Percentiles rank a stretch among this genome's conserved stretches.
Conservation (phyloP, 2,888 invertebrate genomes). For the Oscheius sp. region DNA sequence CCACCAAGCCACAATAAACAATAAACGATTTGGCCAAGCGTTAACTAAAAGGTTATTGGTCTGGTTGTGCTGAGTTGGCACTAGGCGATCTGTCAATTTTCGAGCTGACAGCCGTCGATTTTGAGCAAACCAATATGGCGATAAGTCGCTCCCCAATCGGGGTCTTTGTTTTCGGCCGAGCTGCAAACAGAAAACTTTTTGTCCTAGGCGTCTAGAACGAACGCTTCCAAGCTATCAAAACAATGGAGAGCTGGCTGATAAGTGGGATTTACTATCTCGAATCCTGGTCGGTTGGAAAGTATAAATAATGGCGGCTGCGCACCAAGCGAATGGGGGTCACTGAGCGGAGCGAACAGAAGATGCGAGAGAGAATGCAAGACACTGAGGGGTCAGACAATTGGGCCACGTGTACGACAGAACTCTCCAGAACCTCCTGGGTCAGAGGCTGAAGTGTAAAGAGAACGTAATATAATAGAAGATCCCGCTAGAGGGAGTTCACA, state of each 20-base stretch:
- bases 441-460: conserved; percentile 10
- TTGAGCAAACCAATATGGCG: conserved; percentile 29
- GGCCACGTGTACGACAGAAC: conserved; percentile 32
- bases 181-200: neutral
- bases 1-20: conserved; percentile 15
- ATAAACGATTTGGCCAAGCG: neutral
- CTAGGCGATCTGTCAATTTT: conserved; percentile 25
- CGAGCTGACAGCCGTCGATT: conserved; percentile 27
- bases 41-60: neutral
- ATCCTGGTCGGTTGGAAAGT: conserved; percentile 28
- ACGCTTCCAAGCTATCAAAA: neutral
- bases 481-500: neutral
- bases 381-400: conserved; percentile 14
- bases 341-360: conserved; percentile 30
- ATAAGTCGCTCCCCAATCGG: conserved; percentile 19
- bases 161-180: neutral
- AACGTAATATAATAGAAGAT: neutral
- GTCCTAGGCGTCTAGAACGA: neutral
- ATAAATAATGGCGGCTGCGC: conserved; percentile 31
- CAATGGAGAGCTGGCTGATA: neutral
- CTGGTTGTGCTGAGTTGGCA: conserved; percentile 10
- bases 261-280: conserved; percentile 22
- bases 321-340: conserved; percentile 28
- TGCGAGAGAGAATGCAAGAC: conserved; percentile 6
- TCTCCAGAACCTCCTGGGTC: conserved; percentile 30